Conservation (phyloP, 2,797 vertebrate species). For the Lepilemur septentrionalis region DNA sequence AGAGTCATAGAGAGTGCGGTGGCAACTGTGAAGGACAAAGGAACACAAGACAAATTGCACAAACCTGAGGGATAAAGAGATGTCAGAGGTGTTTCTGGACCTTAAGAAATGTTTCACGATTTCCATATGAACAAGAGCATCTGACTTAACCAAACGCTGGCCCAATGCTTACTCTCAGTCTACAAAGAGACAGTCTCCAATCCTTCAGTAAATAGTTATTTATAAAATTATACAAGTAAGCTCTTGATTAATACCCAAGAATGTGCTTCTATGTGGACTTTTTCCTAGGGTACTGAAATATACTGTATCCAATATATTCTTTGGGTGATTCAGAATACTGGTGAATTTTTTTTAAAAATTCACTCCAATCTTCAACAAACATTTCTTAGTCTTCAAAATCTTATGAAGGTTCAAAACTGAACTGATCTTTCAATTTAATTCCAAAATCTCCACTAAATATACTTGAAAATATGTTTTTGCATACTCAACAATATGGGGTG, state of each 20-base stretch:
- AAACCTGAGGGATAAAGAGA: neutral
- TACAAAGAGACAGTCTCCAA: neutral
- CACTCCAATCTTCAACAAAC: neutral
- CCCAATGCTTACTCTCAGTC: neutral
- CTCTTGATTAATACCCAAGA: neutral
- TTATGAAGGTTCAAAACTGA: conserved; percentile 27
- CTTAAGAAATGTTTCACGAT: neutral
- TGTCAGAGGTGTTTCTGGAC: neutral
- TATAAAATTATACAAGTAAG: neutral
- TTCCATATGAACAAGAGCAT: neutral
- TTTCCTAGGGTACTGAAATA: neutral
- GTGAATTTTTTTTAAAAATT: neutral
- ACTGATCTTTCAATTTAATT: neutral
- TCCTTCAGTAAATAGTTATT: neutral
- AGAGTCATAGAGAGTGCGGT: neutral
- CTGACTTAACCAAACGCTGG: neutral
- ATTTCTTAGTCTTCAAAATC: conserved; percentile 33
- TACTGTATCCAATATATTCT: neutral
- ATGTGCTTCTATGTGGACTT: neutral
- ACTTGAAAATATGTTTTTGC: neutral
- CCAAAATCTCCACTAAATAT: neutral
- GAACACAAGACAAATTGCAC: neutral
- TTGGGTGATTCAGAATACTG: conserved; percentile 36
- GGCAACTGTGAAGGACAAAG: neutral
- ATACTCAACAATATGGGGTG: neutral